Evolutionary conservation across 2,888 invertebrate genomes (phyloP), one percentile per base, ranked within the genome.

Genomic region (Terebella lapidaria): DNA sequence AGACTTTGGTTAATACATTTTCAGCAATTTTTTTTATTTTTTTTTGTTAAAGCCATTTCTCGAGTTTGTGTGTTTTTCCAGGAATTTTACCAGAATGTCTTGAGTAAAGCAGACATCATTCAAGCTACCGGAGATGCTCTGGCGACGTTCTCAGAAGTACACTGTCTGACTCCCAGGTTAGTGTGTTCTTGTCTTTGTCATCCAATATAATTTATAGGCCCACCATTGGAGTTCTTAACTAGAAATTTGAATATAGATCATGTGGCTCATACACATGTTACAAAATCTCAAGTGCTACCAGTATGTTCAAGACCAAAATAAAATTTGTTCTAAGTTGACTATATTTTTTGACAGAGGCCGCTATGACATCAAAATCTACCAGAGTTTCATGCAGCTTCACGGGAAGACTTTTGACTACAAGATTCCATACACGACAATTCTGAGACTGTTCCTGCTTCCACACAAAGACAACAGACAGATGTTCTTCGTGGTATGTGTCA

Each of bases 401-500:
- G 94, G 94, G 74, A 99, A 99, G 86, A 97, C 99, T 0, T 99
- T 96, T 77, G 99, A 99, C 83, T 99, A 99, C 84, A 99, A 99
- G 83, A 97, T 99, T 71, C 96, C 97, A 0, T 92, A 94, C 88
- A 92, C 92, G 0, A 95, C 96, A 0, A 95, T 99, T 2, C 84
- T 96, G 20, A 87, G 99, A 4, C 82, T 99, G 20, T 99, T 99
- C 78, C 84, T 97, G 30, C 83, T 99, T 56, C 97, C 97, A 0
- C 97, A 99, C 79, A 94, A 94, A 78, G 97, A 99, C 80, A 90
- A 89, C n/a, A 84, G 97, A 1, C 97, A 97, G 81, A 95, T 94
- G 88, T 99, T 93, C 83, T 97, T 97, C 79, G 96, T 99, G 49
- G 91, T 96, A 58, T 81, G 84, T 59, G 5, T 24, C 10, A 49